A percentile compares a stretch with the other conserved stretches of the same genome.
These are phyloP conservation scores for Ganaspis sp. DNA, from an alignment of 1,140 invertebrate genomes.

Conservation along the genomic window DNA sequence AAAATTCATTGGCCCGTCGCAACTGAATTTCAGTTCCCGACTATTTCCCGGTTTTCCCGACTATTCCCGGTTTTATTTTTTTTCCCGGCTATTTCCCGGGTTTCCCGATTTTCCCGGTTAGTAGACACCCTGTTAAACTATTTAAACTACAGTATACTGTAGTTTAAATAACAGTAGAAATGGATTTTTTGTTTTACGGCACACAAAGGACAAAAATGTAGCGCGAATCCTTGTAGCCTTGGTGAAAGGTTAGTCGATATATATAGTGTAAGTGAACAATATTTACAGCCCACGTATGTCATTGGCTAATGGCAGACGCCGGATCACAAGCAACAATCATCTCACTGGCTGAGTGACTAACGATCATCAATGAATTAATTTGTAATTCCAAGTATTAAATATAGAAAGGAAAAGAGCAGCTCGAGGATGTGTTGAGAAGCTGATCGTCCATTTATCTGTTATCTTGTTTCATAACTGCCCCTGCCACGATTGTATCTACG, in stretches of 20 bases:
- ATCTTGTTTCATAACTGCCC: slow-evolving; percentile 52
- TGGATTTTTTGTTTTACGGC: slow-evolving; percentile 31
- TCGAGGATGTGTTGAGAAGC: slow-evolving; percentile 35
- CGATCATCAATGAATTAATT: slow-evolving; percentile 41
- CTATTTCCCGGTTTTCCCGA: no score
- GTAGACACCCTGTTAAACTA: no score
- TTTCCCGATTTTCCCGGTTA: no score
- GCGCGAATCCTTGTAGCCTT: slow-evolving; percentile 54
- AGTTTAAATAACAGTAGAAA: no score
- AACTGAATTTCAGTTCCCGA: no score
- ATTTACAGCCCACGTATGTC: slow-evolving; percentile 53
- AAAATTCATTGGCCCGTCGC: no score
- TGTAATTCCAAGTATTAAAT: not conserved
- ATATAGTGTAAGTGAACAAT: slow-evolving; percentile 42
- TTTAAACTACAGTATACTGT: no score
- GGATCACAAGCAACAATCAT: not conserved
- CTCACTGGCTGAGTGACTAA: slow-evolving; percentile 10
- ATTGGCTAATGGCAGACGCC: slow-evolving; percentile 41
- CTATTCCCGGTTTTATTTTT: no score
- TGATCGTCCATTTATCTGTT: slow-evolving; percentile 43
- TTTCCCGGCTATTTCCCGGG: no score
- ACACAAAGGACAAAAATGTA: slow-evolving; percentile 52
- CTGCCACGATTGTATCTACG: not conserved
- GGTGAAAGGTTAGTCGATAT: slow-evolving; percentile 56
- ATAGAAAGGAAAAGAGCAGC: not conserved